A percentile compares a stretch with the other conserved stretches of the same genome.
Conservation (phyloP, 2,888 invertebrate genomes). For the Athrips mouffetella region DNA sequence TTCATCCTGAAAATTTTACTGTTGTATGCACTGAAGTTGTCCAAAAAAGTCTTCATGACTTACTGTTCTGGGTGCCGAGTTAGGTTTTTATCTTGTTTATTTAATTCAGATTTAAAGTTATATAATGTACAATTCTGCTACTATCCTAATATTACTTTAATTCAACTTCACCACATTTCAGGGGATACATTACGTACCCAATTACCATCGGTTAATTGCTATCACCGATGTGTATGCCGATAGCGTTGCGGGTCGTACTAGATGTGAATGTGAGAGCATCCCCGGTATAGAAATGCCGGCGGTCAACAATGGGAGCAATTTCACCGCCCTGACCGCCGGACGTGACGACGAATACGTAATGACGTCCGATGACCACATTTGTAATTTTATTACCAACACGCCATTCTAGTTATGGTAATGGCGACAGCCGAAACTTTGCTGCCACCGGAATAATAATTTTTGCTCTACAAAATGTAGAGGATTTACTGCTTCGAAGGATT, state of each 20-base stretch:
- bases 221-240: slow-evolving; percentile 26
- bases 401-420: slow-evolving; percentile 57
- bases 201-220: slow-evolving; percentile 23
- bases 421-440: slow-evolving; percentile 42
- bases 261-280: slow-evolving; percentile 17
- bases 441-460: background rate
- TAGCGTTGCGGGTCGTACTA: slow-evolving; percentile 17
- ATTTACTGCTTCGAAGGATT: too few species aligned
- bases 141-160: background rate
- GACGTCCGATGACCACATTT: slow-evolving; percentile 58
- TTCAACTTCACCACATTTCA: background rate
- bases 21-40: background rate
- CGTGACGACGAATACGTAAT: slow-evolving; percentile 60
- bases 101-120: background rate
- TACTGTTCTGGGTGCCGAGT: too few species aligned
- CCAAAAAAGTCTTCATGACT: background rate
- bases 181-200: background rate
- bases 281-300: slow-evolving; percentile 21
- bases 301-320: slow-evolving; percentile 39
- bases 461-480: too few species aligned
- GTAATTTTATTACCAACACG: slow-evolving; percentile 58
- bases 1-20: background rate
- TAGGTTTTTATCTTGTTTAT: too few species aligned
- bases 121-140: background rate
- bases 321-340: slow-evolving; percentile 42